Percentiles rank a stretch among this genome's conserved stretches.
These are phyloP conservation scores for Neomicropteryx cornuta DNA, from an alignment of 1,140 invertebrate genomes.

Conservation along the genomic window DNA sequence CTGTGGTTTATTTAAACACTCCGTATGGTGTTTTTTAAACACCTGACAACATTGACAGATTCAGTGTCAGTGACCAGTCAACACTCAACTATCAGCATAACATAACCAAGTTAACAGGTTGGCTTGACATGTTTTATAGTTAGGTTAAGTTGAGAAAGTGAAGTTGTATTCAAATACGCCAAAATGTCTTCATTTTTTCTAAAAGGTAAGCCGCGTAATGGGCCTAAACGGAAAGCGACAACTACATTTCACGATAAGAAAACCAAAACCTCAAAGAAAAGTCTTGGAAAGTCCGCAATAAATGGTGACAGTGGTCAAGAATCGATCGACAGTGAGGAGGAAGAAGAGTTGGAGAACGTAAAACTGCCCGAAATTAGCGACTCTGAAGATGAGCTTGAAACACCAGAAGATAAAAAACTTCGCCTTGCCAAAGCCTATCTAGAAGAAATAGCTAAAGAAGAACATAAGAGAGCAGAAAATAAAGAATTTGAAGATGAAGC, in stretches of 20 bases:
- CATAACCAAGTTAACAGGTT: too few relatives aligned
- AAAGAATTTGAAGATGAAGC: constrained; percentile 56
- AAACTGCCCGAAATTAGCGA: constrained; percentile 42
- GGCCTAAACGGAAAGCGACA: constrained; percentile 39
- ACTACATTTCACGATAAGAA: constrained; percentile 25
- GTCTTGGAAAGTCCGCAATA: constrained; percentile 12
- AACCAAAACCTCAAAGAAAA: constrained; percentile 24
- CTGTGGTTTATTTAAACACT: too few relatives aligned
- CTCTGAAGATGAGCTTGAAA: constrained; percentile 64
- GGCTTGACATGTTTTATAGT: too few relatives aligned
- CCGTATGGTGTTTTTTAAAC: too few relatives aligned
- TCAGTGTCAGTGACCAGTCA: too few relatives aligned
- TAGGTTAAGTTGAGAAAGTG: too few relatives aligned
- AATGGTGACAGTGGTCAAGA: constrained; percentile 45
- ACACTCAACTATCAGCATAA: too few relatives aligned
- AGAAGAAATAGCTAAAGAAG: constrained; percentile 73
- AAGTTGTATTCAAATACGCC: too few relatives aligned
- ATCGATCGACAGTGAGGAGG: constrained; percentile 35
- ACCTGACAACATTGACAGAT: too few relatives aligned
- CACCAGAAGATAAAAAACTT: constrained; percentile 80
- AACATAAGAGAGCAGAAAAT: constrained; percentile 54
- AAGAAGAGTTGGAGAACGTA: constrained; percentile 35
- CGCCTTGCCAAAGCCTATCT: constrained; percentile 82
- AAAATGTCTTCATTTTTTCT: constrained; percentile 53
- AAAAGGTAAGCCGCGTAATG: constrained; percentile 44